Base-by-base conservation (phyloP, 2,797 vertebrate genomes). In the Rhinichthys osculus region DNA sequence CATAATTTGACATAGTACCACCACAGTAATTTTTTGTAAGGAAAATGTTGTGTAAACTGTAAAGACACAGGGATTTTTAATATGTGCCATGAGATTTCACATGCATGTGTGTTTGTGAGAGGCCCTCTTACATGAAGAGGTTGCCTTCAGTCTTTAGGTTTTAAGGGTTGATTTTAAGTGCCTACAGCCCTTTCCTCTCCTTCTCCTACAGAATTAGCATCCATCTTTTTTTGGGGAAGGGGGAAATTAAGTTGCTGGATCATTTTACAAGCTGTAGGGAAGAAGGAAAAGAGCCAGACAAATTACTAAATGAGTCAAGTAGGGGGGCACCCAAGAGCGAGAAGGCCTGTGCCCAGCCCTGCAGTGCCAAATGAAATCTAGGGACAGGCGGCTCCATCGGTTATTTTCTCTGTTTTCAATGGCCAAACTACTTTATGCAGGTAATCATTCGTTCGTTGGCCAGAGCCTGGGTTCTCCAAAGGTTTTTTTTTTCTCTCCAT, bases 241-340 rank as follows among this genome's bases (percentile, higher is more conserved):
- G 88, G 92, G 84, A 93, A 95, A 93, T 94, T 90, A 94, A 93
- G 93, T 90, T 91, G 92, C 93, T 95, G 93, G 95, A 96, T 96
- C 95, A 92, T 95, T 96, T 96, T 95, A 96, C 96, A 94, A 94
- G 95, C 92, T 92, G 91, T 93, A 95, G 93, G 96, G 92, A 93
- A 96, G 92, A 94, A 95, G 96, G 95, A 95, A 96, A 95, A 95
- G 94, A 95, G 94, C 95, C 94, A 95, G 96, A 95, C 95, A 95
- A 96, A 97, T 95, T 92, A 95, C 94, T 95, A 94, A 96, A 96
- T 90, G 94, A 95, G 93, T 92, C 93, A 93, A 87, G 86, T 95
- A 78, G 93, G 94, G 93, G 92, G 93, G 94, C 87, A 92, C 76
- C 81, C 47, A 83, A 87, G 57, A 74, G 76, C 4, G 23, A 88